Percentiles rank a stretch among this genome's conserved stretches.
These are phyloP conservation scores for Bombus superbus DNA, from an alignment of 1,140 invertebrate genomes.

Conservation along the genomic window DNA sequence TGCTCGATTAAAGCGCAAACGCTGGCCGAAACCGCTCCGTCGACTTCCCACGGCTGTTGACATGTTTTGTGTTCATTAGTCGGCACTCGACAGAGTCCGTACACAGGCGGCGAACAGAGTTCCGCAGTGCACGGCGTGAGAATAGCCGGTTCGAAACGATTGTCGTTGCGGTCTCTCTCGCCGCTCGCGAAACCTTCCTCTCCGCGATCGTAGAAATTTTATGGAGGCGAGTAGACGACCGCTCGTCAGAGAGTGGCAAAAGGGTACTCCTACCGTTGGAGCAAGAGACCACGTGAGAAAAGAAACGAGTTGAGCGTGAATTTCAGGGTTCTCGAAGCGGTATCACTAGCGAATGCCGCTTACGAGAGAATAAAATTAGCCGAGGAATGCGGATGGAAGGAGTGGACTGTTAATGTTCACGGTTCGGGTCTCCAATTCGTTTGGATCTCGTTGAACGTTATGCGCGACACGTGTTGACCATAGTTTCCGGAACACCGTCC, in stretches of 20 bases:
- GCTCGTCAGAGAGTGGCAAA: not conserved
- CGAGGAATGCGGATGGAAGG: conserved; percentile 7
- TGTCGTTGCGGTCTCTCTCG: conserved; percentile 11
- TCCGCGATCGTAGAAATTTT: conserved; percentile 41
- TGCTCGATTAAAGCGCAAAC: conserved; percentile 66
- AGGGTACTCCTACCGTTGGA: conserved; percentile 4
- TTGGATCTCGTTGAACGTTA: conserved; percentile 12
- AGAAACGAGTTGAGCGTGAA: conserved; percentile 21
- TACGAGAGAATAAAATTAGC: conserved; percentile 13
- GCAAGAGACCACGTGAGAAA: not conserved
- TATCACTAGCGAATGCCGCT: not conserved
- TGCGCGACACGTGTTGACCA: not conserved
- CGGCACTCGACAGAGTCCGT: conserved; percentile 70
- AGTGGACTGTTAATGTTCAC: conserved; percentile 6
- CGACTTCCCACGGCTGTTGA: conserved; percentile 82
- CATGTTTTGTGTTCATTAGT: conserved; percentile 83
- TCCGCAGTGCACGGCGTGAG: conserved; percentile 71
- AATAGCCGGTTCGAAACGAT: conserved; percentile 60
- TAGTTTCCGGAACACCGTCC: not conserved
- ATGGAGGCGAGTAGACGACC: not conserved
- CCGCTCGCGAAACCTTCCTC: conserved; percentile 20
- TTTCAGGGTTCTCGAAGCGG: not conserved
- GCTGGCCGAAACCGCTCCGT: conserved; percentile 61
- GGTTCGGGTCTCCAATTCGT: conserved; percentile 4
- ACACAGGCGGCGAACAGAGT: conserved; percentile 69